Evolutionary conservation across 2,888 invertebrate genomes (phyloP).

Genomic region (Hanleya hanleyi): DNA sequence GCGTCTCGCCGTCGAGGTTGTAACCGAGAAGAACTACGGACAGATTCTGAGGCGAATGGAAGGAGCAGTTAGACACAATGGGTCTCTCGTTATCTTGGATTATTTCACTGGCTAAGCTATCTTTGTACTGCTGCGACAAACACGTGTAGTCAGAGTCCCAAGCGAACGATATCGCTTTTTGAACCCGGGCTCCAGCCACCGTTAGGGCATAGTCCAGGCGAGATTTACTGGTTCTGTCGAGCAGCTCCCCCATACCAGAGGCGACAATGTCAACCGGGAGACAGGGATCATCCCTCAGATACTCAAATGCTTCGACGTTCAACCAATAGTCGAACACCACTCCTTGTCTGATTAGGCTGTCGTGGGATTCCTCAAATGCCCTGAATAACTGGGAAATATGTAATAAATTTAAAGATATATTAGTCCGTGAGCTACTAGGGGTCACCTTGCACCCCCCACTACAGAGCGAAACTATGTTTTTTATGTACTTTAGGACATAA

Average conservation of each 20-base stretch:
- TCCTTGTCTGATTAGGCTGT: constrained; percentile 19
- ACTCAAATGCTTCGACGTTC: constrained; percentile 58
- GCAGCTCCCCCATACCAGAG: constrained; percentile 47
- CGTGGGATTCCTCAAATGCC: constrained; percentile 28
- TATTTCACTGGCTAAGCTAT: constrained; percentile 45
- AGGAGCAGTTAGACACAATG: constrained; percentile 57
- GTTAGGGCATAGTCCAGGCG: constrained; percentile 54
- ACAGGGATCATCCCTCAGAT: constrained; percentile 52
- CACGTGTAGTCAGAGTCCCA: constrained; percentile 63
- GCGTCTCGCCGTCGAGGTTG: constrained; percentile 48
- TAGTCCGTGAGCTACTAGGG: no score
- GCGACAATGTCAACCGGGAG: constrained; percentile 47
- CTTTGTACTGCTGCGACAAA: constrained; percentile 34
- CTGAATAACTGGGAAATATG: constrained; percentile 39
- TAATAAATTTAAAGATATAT: no score
- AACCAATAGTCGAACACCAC: constrained; percentile 52
- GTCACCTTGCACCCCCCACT: no score
- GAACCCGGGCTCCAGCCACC: constrained; percentile 45
- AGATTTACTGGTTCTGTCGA: constrained; percentile 43
- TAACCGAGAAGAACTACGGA: constrained; percentile 62
- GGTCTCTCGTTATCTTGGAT: constrained; percentile 41
- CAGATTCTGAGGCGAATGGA: constrained; percentile 52
- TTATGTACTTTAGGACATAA: no score
- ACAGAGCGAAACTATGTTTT: no score
- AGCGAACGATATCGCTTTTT: constrained; percentile 54